These are phyloP conservation scores for Merluccius polli DNA, from an alignment of 2,797 vertebrate species.

Conservation along the genomic window DNA sequence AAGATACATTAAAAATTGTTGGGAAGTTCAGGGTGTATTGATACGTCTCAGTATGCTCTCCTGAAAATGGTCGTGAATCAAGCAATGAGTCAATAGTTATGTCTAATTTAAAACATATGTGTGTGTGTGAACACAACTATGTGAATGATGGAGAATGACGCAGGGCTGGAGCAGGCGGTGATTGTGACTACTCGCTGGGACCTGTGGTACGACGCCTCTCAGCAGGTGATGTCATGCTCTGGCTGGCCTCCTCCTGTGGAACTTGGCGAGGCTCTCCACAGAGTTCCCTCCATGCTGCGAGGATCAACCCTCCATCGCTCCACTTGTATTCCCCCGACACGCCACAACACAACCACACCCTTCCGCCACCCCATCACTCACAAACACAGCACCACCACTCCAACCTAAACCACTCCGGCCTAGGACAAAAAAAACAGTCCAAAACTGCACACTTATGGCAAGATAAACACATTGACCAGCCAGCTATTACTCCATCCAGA, in stretches of 20 bases:
- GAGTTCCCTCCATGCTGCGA: constrained; percentile 66
- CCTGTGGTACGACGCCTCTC: constrained; percentile 51
- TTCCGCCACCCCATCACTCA: constrained; percentile 43
- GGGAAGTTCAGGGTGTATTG: no score
- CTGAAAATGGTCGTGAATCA: no score
- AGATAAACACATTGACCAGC: constrained; percentile 36
- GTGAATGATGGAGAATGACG: constrained; percentile 36
- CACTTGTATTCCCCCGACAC: constrained; percentile 63
- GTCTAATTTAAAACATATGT: no score
- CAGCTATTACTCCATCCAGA: constrained; percentile 37
- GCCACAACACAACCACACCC: constrained; percentile 68
- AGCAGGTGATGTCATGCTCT: constrained; percentile 66
- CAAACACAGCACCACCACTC: constrained; percentile 44
- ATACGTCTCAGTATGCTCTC: no score
- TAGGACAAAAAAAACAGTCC: constrained; percentile 36
- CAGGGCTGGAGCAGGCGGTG: constrained; percentile 31
- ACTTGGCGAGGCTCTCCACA: constrained; percentile 65
- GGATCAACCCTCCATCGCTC: constrained; percentile 71
- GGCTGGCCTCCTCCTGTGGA: constrained; percentile 61
- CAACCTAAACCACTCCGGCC: constrained; percentile 55
- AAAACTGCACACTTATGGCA: constrained; percentile 48
- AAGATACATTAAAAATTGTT: no score
- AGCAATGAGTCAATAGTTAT: no score
- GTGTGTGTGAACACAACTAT: constrained; percentile 18
- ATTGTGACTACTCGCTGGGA: constrained; percentile 41